Conservation (phyloP, 2,797 vertebrate species). For the Oreochromis mossambicus region DNA sequence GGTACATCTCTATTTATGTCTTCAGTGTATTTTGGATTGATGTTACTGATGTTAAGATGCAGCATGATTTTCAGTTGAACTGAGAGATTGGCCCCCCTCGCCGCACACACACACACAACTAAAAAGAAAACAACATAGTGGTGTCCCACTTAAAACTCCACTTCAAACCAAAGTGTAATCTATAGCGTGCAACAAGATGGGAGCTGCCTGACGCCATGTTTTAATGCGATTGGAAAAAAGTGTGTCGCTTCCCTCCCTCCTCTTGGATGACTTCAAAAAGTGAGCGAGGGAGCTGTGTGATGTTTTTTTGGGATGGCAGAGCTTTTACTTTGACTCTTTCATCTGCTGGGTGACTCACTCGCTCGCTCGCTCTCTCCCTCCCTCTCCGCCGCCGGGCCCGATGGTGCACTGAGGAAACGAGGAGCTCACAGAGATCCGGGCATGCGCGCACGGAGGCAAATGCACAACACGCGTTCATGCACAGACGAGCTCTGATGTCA, state of each 20-base stretch:
- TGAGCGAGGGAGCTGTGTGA: constrained; percentile 69
- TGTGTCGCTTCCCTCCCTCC: constrained; percentile 70
- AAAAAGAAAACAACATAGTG: constrained; percentile 19
- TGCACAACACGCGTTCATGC: constrained; percentile 19
- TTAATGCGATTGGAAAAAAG: constrained; percentile 73
- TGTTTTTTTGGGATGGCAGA: constrained; percentile 69
- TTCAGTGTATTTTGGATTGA: constrained; percentile 31
- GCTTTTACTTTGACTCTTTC: constrained; percentile 75
- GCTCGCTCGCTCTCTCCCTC: constrained; percentile 12
- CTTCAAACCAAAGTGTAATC: constrained; percentile 70
- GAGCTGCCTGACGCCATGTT: constrained; percentile 70
- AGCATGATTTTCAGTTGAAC: constrained; percentile 27
- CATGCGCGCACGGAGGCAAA: constrained; percentile 31
- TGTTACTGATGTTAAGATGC: constrained; percentile 42
- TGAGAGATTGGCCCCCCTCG: background rate
- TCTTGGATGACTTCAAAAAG: constrained; percentile 72
- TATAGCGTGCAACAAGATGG: constrained; percentile 65
- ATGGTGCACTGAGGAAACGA: constrained; percentile 55
- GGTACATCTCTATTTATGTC: constrained; percentile 15
- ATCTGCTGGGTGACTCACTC: constrained; percentile 71
- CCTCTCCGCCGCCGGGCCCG: constrained; percentile 45
- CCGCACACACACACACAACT: background rate
- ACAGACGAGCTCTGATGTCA: constrained; percentile 23
- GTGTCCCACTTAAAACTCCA: constrained; percentile 72
- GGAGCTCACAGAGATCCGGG: constrained; percentile 38